These are phyloP conservation scores for Agonopterix subpropinquella DNA, from an alignment of 2,888 invertebrate genomes.

Conservation along the genomic window DNA sequence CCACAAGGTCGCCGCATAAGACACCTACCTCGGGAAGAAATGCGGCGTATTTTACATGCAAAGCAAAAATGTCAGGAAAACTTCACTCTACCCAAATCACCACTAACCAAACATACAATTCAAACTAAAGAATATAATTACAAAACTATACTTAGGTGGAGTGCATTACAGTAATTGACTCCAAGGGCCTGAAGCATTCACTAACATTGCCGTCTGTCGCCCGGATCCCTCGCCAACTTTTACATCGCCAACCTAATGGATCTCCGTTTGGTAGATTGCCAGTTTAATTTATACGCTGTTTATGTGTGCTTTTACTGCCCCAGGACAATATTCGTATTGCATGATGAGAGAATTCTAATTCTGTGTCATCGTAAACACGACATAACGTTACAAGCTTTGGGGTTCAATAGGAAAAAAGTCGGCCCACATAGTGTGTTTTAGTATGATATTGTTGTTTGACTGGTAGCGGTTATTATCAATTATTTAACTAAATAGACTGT, in stretches of 20 bases:
- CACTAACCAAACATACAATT: too few relatives aligned
- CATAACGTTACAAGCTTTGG: slow-evolving; percentile 12
- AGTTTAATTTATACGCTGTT: slow-evolving; percentile 46
- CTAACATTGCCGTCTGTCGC: slow-evolving; percentile 30
- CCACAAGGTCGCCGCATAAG: too few relatives aligned
- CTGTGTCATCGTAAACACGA: slow-evolving; percentile 46
- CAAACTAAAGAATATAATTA: too few relatives aligned
- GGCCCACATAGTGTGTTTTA: not conserved
- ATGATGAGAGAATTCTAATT: slow-evolving; percentile 49
- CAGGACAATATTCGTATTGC: slow-evolving; percentile 40
- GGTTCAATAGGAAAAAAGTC: slow-evolving; percentile 6
- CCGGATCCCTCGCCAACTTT: slow-evolving; percentile 22
- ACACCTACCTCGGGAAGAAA: too few relatives aligned
- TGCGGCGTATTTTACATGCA: too few relatives aligned
- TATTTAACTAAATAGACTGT: too few relatives aligned
- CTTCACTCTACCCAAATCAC: too few relatives aligned
- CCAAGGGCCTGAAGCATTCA: slow-evolving; percentile 4
- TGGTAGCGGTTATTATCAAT: too few relatives aligned
- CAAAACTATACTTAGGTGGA: too few relatives aligned
- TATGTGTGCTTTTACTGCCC: slow-evolving; percentile 34
- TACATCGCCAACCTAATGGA: slow-evolving; percentile 19
- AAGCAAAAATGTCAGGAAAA: too few relatives aligned
- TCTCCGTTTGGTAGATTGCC: slow-evolving; percentile 36
- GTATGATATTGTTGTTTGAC: not conserved
- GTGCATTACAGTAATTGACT: too few relatives aligned